Base-by-base conservation (phyloP, 2,888 invertebrate genomes). In the Eilema depressum region DNA sequence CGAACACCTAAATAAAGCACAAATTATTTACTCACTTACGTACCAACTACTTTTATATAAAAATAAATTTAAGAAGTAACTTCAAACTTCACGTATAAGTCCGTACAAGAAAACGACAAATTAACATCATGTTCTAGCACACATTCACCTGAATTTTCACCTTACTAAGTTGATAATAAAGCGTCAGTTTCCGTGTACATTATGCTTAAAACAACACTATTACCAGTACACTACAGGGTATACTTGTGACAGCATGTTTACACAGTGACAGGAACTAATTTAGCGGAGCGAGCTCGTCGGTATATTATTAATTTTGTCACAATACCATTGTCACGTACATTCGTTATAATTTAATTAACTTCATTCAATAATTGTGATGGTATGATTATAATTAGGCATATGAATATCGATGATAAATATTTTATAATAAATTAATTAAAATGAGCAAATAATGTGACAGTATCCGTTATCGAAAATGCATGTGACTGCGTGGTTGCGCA, bases 241-340 rank as follows among this genome's bases (percentile, higher is more conserved):
- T 75, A 82, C 75, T 82, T 74, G 37, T 75, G 78, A 75, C 82
- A 71, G 60, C 70, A 68, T 82, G 74, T 82, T 82, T 82, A 71
- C 75, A 62, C 59, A 71, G 70, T 70, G 78, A 80, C 75, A 62
- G 67, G 20, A 80, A 70, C 71, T 82, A 82, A 80, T 77, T 82
- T 77, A 71, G 78, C 69, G 57, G 30, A 72, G 74, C 70, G 69
- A 70, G 70, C 73, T 73, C 60, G 74, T 72, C 68, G 63, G 65
- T 75, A 82, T 70, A 63, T 77, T 77, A 82, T 82, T 81, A 79
- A 81, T 79, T 77, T 70, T 77, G 74, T 82, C 75, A 80, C 74
- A 80, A 82, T 74, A 37, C 68, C 75, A 80, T 71, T 77, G 75
- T 80, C 74, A 75, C 69, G 61, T 69, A 66, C 74, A 75, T 73